Evolutionary conservation across 2,797 vertebrate species (phyloP).

Genomic region (Synanceia verrucosa): DNA sequence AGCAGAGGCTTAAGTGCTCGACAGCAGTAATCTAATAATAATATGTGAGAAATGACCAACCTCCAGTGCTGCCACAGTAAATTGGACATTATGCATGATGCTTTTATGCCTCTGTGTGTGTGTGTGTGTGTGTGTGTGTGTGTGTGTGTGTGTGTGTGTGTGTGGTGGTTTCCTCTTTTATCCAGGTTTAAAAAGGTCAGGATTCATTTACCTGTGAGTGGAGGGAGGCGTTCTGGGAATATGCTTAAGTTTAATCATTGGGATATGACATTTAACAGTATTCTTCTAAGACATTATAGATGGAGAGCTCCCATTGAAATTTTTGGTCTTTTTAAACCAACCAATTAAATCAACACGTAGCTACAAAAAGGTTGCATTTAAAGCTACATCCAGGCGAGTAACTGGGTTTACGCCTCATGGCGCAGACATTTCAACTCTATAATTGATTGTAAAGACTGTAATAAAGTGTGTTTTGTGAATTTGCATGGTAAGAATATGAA

Average conservation of each 20-base stretch:
- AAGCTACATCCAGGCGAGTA: background rate
- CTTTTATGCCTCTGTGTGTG: constrained; percentile 80
- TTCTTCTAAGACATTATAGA: constrained; percentile 53
- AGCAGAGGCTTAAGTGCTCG: constrained; percentile 82
- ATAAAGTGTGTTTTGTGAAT: background rate
- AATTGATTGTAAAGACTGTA: background rate
- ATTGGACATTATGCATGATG: constrained; percentile 97
- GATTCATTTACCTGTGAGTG: constrained; percentile 69
- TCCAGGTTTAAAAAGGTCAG: constrained; percentile 75
- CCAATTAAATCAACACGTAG: constrained; percentile 51
- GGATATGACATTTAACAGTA: constrained; percentile 73
- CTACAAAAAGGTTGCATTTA: constrained; percentile 15
- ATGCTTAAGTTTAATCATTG: constrained; percentile 69
- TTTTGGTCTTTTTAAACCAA: constrained; percentile 58
- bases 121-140: constrained; percentile 27
- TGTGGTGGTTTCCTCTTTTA: constrained; percentile 31
- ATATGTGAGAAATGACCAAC: constrained; percentile 94
- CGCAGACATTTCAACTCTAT: background rate
- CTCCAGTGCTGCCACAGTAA: constrained; percentile 91
- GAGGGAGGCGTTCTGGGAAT: constrained; percentile 51
- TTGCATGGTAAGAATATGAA: background rate
- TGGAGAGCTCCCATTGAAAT: constrained; percentile 53
- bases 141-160: constrained; percentile 5
- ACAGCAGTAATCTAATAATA: constrained; percentile 94
- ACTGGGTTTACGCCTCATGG: background rate